These are phyloP conservation scores for Cotesia glomerata DNA, from an alignment of 1,140 invertebrate species.

Conservation along the genomic window DNA sequence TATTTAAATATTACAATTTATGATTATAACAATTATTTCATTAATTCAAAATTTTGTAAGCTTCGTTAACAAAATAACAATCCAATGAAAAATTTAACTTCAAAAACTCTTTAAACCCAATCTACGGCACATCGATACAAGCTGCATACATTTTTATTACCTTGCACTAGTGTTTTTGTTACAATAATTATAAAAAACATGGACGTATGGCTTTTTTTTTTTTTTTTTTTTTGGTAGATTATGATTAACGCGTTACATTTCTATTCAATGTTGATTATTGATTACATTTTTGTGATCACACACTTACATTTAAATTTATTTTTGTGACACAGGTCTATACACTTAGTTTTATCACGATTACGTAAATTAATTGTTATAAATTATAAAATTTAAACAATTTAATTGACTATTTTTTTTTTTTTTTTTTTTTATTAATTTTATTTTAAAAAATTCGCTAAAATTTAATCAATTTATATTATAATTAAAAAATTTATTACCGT, in stretches of 20 bases:
- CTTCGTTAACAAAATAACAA: not conserved
- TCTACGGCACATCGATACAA: not conserved
- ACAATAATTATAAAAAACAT: slow-evolving; percentile 16
- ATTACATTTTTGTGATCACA: not conserved
- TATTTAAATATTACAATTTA: not conserved
- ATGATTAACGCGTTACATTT: slow-evolving; percentile 15
- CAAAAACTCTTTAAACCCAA: too few species aligned
- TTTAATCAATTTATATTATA: too few species aligned
- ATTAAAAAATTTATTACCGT: too few species aligned
- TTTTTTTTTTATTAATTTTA: not conserved
- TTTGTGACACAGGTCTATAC: not conserved
- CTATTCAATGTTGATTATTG: not conserved
- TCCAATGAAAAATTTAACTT: not conserved
- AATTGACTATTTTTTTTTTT: not conserved
- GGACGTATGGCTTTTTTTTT: slow-evolving; percentile 17
- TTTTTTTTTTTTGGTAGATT: not conserved
- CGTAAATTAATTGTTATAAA: too few species aligned
- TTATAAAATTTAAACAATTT: too few species aligned
- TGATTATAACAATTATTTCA: not conserved
- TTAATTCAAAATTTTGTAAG: not conserved
- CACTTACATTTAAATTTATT: not conserved
- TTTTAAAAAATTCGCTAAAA: too few species aligned
- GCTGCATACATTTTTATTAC: not conserved
- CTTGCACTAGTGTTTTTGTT: not conserved
- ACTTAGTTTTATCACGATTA: too few species aligned